Conservation (phyloP, 2,888 invertebrate genomes). For the Diarsia brunnea region DNA sequence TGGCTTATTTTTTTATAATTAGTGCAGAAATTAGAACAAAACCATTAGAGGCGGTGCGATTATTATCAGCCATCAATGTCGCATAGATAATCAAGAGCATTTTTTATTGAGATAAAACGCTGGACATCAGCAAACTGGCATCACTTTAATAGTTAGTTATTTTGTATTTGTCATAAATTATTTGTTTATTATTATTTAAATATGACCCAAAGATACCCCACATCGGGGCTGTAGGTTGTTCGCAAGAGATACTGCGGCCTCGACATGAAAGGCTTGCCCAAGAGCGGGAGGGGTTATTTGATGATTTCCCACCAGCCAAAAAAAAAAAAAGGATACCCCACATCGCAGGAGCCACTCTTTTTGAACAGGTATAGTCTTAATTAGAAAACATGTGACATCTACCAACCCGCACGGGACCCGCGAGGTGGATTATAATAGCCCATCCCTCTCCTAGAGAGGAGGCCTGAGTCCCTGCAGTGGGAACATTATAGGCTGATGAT, state of each 20-base stretch:
- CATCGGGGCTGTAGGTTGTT: too few species aligned
- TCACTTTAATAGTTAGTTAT: background rate
- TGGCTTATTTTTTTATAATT: constrained; percentile 15
- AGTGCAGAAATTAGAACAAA: constrained; percentile 31
- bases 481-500: too few species aligned
- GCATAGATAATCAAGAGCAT: constrained; percentile 32
- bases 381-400: too few species aligned
- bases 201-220: background rate
- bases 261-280: too few species aligned
- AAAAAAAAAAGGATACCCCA: background rate
- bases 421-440: too few species aligned
- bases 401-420: too few species aligned
- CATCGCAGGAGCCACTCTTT: background rate
- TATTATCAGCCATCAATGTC: constrained; percentile 43
- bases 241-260: too few species aligned
- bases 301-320: too few species aligned
- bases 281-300: too few species aligned
- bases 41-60: constrained; percentile 35
- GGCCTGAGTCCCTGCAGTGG: too few species aligned
- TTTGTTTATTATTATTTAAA: background rate
- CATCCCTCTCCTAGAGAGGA: too few species aligned
- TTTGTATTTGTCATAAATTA: background rate
- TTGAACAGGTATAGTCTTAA: background rate
- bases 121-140: constrained; percentile 17
- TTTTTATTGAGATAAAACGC: constrained; percentile 40